phyloP scores from a whole-genome alignment of 1,140 invertebrate species.

The Brachionus asplanchnoidis region DNA sequence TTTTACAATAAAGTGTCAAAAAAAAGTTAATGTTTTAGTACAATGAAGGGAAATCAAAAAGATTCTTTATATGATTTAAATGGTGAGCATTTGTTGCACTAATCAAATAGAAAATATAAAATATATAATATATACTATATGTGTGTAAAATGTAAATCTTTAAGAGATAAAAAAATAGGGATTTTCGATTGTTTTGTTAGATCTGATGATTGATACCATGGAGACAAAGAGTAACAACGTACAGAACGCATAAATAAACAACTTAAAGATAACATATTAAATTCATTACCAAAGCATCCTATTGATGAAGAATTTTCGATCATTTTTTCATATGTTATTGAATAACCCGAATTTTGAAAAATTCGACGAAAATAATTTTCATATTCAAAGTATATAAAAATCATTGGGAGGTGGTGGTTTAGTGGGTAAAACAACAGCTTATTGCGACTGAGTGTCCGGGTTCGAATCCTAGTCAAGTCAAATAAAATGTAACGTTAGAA shows the following conservation, averaged over 20 bases:
- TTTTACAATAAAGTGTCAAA: no score
- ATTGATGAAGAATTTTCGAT: background rate
- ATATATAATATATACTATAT: no score
- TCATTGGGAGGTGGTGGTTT: no score
- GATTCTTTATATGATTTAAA: background rate
- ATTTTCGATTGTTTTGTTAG: background rate
- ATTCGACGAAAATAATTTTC: background rate
- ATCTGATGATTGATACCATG: background rate
- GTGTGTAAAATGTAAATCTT: no score
- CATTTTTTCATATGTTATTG: background rate
- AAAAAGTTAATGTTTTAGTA: background rate
- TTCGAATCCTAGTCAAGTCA: no score
- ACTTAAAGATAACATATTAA: background rate
- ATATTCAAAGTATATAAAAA: no score
- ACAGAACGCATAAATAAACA: background rate
- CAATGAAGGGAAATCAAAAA: background rate
- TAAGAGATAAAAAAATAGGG: no score
- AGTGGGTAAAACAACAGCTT: no score
- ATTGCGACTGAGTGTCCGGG: no score
- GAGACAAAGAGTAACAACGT: background rate
- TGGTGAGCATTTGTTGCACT: no score
- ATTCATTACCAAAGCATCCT: background rate
- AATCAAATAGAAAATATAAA: no score
- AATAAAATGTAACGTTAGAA: no score
- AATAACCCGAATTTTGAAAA: background rate